These are phyloP conservation scores for Patiria pectinifera DNA, from an alignment of 53 echinoderm and acorn worm species.

Conservation along the genomic window DNA sequence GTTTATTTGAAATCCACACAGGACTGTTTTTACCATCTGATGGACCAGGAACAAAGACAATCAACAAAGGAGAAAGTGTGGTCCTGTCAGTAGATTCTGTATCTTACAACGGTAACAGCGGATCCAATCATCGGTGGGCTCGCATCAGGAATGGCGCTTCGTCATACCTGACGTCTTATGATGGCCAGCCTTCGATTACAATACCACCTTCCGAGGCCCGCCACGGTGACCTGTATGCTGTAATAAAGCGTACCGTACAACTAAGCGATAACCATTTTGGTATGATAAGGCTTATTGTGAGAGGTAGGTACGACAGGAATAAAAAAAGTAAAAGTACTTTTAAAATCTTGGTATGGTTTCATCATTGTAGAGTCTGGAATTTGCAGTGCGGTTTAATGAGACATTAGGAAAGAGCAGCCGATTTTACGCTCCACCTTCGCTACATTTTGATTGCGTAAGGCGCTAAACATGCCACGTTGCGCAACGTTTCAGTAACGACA, in stretches of 20 bases:
- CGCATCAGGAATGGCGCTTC: background rate
- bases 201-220: background rate
- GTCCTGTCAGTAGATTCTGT: background rate
- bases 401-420: too few species aligned
- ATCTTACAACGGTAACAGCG: too few species aligned
- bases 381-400: too few species aligned
- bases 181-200: background rate
- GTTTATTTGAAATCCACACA: too few species aligned
- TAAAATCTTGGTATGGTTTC: too few species aligned
- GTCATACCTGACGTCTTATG: background rate
- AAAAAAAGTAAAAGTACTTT: too few species aligned
- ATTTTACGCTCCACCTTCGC: too few species aligned
- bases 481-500: too few species aligned
- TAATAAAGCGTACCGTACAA: background rate
- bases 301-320: background rate
- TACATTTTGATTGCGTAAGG: too few species aligned
- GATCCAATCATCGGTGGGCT: background rate
- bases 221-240: conserved; percentile 3
- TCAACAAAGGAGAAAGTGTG: conserved; percentile 50
- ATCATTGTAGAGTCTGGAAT: too few species aligned
- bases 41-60: conserved; percentile 21
- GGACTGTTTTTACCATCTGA: too few species aligned
- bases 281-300: conserved; percentile 32
- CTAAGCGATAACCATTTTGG: background rate
- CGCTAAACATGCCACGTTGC: too few species aligned